Evolutionary conservation across 2,113 vertebrate genomes (phyloP), one percentile per base, ranked within the genome.

Genomic region (Poeciliopsis occidentalis): DNA sequence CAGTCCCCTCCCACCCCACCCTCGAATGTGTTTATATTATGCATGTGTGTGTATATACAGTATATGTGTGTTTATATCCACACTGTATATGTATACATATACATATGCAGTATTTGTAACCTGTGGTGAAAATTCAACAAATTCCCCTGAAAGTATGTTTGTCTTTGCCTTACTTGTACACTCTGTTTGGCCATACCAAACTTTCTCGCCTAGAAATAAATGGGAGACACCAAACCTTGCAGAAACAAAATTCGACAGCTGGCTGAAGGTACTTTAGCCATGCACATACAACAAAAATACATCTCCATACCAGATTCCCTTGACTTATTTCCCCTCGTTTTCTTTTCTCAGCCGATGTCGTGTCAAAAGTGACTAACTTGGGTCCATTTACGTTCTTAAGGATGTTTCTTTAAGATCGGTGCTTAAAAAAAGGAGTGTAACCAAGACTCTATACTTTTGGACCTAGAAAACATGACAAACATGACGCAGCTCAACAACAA

Each of bases 51-150:
- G 91, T 93, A 91, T 93, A 89, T 94, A 67, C 64, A 67, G 64
- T 67, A 90, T 92, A 89, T 93, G 92, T 91, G 93, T 94, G 94
- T 94, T 93, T 91, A 93, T 92, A 94, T 93, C 82, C 91, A 91
- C 92, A 94, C 92, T 90, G 89, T 93, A 94, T 94, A 94, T 94
- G 92, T 93, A 93, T 93, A 93, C 91, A 92, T 91, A 93, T 92
- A 93, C 93, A 94, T 92, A 93, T 93, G 90, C 89, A 92, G 93
- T 94, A 92, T 90, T 88, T 94, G 92, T 94, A 93, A 93, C 83
- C 89, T 89, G 91, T 93, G 88, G 83, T 93, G 85, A 86, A 90
- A 92, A 81, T 57, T 90, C 83, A 84, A 82, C 84, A 81, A 80
- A 89, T 60, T 80, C 86, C 90, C 92, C 92, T 81, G 79, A 86